Conservation (phyloP, 2,888 invertebrate species). For the Monoplex corrugatus region DNA sequence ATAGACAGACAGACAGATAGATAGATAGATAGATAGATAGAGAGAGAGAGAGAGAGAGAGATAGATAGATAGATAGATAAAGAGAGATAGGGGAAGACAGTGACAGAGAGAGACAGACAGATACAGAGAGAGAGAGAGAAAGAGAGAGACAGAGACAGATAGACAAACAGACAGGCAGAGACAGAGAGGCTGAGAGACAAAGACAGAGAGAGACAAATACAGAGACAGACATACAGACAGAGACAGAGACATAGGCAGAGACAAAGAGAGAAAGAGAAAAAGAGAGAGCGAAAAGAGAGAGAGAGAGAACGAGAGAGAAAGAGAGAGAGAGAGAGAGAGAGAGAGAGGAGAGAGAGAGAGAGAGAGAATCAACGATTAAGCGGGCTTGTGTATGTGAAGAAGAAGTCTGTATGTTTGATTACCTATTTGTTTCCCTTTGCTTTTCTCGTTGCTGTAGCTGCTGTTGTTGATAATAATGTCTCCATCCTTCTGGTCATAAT, state of each 20-base stretch:
- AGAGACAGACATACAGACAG: background rate
- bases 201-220: background rate
- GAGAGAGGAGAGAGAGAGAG: background rate
- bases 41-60: too few species aligned
- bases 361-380: too few species aligned
- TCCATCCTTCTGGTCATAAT: too few species aligned
- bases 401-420: too few species aligned
- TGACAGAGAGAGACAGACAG: too few species aligned
- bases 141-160: background rate
- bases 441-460: constrained; percentile 5
- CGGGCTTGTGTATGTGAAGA: too few species aligned
- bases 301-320: constrained; percentile 5
- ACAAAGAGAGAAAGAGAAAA: constrained; percentile 1
- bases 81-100: too few species aligned
- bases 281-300: constrained; percentile 17
- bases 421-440: too few species aligned
- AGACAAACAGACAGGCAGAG: too few species aligned
- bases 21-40: too few species aligned
- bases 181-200: background rate
- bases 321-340: background rate
- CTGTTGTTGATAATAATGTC: background rate
- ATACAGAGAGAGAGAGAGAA: background rate
- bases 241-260: constrained; percentile 1
- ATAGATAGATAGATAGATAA: too few species aligned
- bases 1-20: too few species aligned